A percentile compares a stretch with the other conserved stretches of the same genome.
These are phyloP conservation scores for Cryptomyrus ogoouensis DNA, from an alignment of 2,113 vertebrate genomes.

Conservation along the genomic window DNA sequence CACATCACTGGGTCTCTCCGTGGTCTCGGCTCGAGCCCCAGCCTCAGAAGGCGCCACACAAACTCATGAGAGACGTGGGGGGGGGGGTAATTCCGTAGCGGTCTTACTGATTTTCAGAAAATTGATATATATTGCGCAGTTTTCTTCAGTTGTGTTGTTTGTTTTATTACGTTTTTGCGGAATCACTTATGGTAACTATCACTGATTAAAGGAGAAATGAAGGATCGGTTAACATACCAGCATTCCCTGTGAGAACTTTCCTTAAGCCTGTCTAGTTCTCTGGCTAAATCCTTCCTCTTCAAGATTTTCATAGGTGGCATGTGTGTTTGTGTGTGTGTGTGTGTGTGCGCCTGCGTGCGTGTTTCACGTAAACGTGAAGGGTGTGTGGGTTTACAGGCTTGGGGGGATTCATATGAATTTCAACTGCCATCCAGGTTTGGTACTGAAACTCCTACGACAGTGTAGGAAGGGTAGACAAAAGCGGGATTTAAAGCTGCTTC, in stretches of 20 bases:
- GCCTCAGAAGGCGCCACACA: background rate
- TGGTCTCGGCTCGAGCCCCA: background rate
- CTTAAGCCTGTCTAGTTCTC: constrained; percentile 39
- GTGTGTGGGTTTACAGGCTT: constrained; percentile 49
- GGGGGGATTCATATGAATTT: constrained; percentile 44
- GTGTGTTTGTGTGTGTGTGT: background rate
- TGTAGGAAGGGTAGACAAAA: background rate
- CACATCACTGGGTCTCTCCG: background rate
- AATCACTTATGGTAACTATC: constrained; percentile 40
- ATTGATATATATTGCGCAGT: background rate
- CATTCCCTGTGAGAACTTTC: constrained; percentile 43
- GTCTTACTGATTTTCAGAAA: background rate
- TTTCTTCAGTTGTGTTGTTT: constrained; percentile 45
- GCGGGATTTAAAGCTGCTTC: background rate
- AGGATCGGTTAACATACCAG: constrained; percentile 60
- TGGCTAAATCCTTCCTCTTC: constrained; percentile 39
- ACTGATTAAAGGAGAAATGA: constrained; percentile 54
- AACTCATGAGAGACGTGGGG: background rate
- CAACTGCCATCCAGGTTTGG: constrained; percentile 58
- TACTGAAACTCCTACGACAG: constrained; percentile 43
- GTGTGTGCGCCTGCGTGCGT: background rate
- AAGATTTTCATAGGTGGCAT: constrained; percentile 38
- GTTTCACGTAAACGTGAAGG: constrained; percentile 25
- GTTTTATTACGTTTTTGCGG: constrained; percentile 33
- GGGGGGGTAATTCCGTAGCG: background rate